Evolutionary conservation across 2,888 invertebrate genomes (phyloP).

Genomic region (Tipula lateralis): DNA sequence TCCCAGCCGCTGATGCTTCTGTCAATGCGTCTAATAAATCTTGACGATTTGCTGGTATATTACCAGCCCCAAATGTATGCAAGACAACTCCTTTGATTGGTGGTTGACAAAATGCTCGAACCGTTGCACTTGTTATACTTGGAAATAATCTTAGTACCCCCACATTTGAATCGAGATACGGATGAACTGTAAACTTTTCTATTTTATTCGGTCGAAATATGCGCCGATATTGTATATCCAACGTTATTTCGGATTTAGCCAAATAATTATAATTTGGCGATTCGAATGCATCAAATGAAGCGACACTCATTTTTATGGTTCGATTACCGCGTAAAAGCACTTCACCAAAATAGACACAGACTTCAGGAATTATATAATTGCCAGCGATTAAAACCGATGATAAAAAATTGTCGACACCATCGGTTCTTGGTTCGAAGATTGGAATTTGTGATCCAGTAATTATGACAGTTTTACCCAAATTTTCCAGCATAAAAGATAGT

Average conservation of each 20-base stretch:
- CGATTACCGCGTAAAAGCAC: slow-evolving; percentile 82
- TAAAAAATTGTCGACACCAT: slow-evolving; percentile 92
- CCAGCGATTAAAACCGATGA: slow-evolving; percentile 87
- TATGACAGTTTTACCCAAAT: slow-evolving; percentile 87
- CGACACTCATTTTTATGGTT: slow-evolving; percentile 46
- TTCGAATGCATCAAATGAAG: slow-evolving; percentile 46
- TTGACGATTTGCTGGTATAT: slow-evolving; percentile 75
- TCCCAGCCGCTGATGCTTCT: slow-evolving; percentile 67
- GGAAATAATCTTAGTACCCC: slow-evolving; percentile 85
- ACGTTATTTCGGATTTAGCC: slow-evolving; percentile 74
- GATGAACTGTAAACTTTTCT: slow-evolving; percentile 66
- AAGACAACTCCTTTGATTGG: slow-evolving; percentile 79
- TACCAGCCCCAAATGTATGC: slow-evolving; percentile 91
- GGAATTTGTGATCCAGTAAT: slow-evolving; percentile 95
- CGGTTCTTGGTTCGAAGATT: slow-evolving; percentile 88
- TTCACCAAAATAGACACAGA: slow-evolving; percentile 84
- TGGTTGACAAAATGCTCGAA: slow-evolving; percentile 66
- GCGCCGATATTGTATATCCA: slow-evolving; percentile 53
- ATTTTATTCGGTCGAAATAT: slow-evolving; percentile 59
- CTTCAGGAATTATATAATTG: slow-evolving; percentile 85
- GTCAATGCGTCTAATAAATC: slow-evolving; percentile 71
- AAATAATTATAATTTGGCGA: slow-evolving; percentile 80
- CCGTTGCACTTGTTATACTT: slow-evolving; percentile 75
- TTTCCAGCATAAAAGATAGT: slow-evolving; percentile 93
- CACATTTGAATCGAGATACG: slow-evolving; percentile 75